Conservation (phyloP, 2,888 invertebrate genomes). For the Eueremaeus valkanovi region DNA sequence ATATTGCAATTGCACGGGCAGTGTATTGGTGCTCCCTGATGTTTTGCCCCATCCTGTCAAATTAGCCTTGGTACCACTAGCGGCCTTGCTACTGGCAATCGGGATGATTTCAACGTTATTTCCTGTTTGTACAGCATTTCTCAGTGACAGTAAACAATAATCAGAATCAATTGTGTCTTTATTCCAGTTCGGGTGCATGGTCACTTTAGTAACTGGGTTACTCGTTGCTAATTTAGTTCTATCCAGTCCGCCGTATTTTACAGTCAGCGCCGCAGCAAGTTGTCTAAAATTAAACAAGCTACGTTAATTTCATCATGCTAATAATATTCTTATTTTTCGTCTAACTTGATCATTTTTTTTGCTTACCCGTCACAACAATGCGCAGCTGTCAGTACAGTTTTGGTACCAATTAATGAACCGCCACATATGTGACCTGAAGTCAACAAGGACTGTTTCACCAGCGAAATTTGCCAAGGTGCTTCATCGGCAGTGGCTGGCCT, state of each 20-base stretch:
- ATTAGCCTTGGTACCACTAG: not conserved
- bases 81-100: not conserved
- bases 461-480: not conserved
- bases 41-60: constrained; percentile 38
- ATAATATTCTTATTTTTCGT: not conserved
- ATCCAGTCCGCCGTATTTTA: not conserved
- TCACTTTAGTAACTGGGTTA: not conserved
- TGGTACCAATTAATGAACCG: constrained; percentile 27
- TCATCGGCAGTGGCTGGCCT: not conserved
- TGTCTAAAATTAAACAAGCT: not conserved
- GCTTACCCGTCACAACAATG: constrained; percentile 38
- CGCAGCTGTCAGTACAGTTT: constrained; percentile 32
- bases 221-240: not conserved
- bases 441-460: not conserved
- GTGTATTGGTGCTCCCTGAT: not conserved
- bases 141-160: not conserved
- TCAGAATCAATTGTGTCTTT: constrained; percentile 19
- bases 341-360: not conserved
- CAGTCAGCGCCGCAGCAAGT: not conserved
- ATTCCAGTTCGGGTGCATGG: constrained; percentile 13
- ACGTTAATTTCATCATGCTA: not conserved
- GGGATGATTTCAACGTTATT: not conserved
- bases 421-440: not conserved
- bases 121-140: not conserved
- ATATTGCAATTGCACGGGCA: not conserved